Evolutionary conservation across 2,888 invertebrate species (phyloP).

Genomic region (Drosophila neonasuta): DNA sequence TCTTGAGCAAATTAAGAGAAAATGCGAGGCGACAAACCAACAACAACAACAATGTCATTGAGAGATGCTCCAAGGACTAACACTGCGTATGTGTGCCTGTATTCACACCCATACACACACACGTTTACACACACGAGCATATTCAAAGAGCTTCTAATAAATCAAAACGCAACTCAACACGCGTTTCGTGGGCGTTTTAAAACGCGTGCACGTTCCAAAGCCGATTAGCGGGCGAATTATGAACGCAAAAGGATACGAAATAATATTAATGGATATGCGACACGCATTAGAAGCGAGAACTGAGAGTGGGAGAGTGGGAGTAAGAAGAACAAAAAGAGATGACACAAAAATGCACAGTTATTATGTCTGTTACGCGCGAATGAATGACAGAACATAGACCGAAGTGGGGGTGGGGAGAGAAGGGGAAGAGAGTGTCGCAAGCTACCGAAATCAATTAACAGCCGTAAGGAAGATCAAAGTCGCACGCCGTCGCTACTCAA

Average conservation of each 20-base stretch:
- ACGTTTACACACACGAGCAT: constrained; percentile 3
- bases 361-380: constrained; percentile 44
- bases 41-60: constrained; percentile 21
- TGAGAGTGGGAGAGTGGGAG: constrained; percentile 1
- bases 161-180: constrained; percentile 26
- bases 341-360: constrained; percentile 37
- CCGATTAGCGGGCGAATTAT: constrained; percentile 42
- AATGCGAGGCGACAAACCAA: constrained; percentile 24
- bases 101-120: not conserved
- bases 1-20: constrained; percentile 32
- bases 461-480: constrained; percentile 57
- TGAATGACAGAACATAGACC: constrained; percentile 1
- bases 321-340: constrained; percentile 21
- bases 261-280: constrained; percentile 37
- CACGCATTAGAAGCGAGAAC: constrained; percentile 16
- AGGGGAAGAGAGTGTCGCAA: constrained; percentile 22
- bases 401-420: not conserved
- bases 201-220: constrained; percentile 33
- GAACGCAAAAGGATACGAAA: constrained; percentile 42
- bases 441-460: constrained; percentile 56
- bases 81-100: not conserved
- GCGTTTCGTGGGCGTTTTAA: constrained; percentile 38
- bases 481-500: constrained; percentile 34
- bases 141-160: constrained; percentile 33
- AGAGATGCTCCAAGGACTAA: constrained; percentile 32